Conservation (phyloP, 2,113 vertebrate species). For the Corythornis vintsioides region DNA sequence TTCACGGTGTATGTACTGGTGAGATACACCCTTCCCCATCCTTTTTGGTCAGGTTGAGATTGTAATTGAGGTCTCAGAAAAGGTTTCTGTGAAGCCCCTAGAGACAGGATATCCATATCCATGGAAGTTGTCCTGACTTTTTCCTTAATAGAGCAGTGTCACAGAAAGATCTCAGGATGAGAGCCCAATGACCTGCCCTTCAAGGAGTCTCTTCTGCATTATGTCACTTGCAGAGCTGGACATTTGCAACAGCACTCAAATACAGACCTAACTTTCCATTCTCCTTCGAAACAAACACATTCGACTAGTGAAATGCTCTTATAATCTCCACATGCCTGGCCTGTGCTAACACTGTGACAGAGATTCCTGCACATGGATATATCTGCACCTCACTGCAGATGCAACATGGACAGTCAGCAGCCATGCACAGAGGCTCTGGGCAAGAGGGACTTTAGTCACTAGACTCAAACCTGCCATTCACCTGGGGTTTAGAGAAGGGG, state of each 20-base stretch:
- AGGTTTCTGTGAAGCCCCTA: background rate
- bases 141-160: background rate
- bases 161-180: background rate
- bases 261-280: background rate
- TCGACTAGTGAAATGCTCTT: background rate
- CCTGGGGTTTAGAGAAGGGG: background rate
- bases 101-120: background rate
- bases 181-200: background rate
- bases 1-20: background rate
- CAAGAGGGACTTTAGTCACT: background rate
- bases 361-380: background rate
- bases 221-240: background rate
- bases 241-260: background rate
- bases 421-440: background rate
- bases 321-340: rapidly evolving
- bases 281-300: background rate
- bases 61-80: background rate
- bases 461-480: background rate
- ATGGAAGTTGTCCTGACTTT: background rate
- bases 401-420: background rate
- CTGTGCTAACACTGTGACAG: background rate
- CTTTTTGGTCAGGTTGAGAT: background rate
- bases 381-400: background rate
- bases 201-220: background rate
- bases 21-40: background rate